Base-by-base conservation (phyloP, 2,888 invertebrate species). In the Eurytoma californica region DNA sequence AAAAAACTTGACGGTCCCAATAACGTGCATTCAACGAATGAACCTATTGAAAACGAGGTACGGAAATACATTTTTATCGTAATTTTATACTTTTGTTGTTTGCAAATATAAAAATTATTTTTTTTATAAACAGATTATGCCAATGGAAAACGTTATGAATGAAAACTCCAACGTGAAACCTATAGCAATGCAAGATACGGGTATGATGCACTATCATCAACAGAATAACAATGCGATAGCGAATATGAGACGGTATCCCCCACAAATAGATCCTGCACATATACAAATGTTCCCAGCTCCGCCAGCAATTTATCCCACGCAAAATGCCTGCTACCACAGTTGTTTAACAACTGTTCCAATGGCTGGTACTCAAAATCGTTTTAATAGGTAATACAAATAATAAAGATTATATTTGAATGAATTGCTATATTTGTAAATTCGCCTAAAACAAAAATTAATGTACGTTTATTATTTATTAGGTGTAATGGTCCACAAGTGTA, bases 271-370 rank as follows among this genome's bases (percentile, higher is more conserved):
- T 73, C 87, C 86, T 9, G 57, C 84, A n/a, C 88, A 87, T 73
- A 87, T 90, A 84, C 88, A 86, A 82, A 88, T 90, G 87, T 90
- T 87, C 82, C 86, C 88, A 57, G 85, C 87, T 57, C 89, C 90
- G 30, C 89, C 86, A 13, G 86, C 87, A n/a, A 86, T 88, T 69
- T 86, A 88, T 72, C 83, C 89, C 58, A 88, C 87, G 70, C 88
- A 88, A 80, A 84, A 87, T 79, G 85, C 88, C 0, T 90, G 90
- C 75, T 90, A 88, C 39, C 39, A 39, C 69, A 85, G 89, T 20
- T 90, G 90, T 82, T 86, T 90, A 57, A 86, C 88, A 16, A 85
- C 90, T 80, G 89, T 89, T 73, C 88, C 89, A 47, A 86, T 90
- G 57, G 83, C 87, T 20, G 88, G 88, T 20, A 83, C 89, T 70